These are phyloP conservation scores for Meteorus cinctellus DNA, from an alignment of 2,888 invertebrate species.

Conservation along the genomic window DNA sequence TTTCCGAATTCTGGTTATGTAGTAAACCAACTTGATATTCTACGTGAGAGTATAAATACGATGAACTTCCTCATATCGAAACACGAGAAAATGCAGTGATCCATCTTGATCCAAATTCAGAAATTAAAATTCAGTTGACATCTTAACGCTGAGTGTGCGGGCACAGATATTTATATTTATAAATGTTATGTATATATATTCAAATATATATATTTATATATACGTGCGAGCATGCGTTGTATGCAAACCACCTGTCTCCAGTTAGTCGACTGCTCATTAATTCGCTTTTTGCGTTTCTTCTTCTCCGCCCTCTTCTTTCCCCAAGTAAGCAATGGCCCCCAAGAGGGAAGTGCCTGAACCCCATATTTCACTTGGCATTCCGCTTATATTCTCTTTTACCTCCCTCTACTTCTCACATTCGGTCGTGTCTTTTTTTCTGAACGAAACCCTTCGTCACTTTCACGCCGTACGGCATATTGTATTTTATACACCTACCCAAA, in stretches of 20 bases:
- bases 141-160: not conserved
- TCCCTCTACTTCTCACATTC: not conserved
- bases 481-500: not conserved
- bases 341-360: not conserved
- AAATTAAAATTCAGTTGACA: constrained; percentile 16
- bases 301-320: constrained; percentile 10
- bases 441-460: constrained; percentile 24
- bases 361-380: constrained; percentile 16
- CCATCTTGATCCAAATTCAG: not conserved
- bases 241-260: constrained; percentile 66
- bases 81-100: not conserved
- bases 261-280: constrained; percentile 52
- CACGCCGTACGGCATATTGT: not conserved
- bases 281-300: constrained; percentile 45
- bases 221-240: constrained; percentile 43
- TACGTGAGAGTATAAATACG: too few relatives aligned
- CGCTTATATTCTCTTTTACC: not conserved
- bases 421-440: not conserved
- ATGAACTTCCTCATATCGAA: not conserved
- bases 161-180: constrained; percentile 10
- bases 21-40: too few relatives aligned
- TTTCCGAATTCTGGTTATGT: too few relatives aligned
- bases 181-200: constrained; percentile 2
- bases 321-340: not conserved
- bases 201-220: constrained; percentile 16